Conservation (phyloP, 2,888 invertebrate genomes). For the Mycalesis mineus region DNA sequence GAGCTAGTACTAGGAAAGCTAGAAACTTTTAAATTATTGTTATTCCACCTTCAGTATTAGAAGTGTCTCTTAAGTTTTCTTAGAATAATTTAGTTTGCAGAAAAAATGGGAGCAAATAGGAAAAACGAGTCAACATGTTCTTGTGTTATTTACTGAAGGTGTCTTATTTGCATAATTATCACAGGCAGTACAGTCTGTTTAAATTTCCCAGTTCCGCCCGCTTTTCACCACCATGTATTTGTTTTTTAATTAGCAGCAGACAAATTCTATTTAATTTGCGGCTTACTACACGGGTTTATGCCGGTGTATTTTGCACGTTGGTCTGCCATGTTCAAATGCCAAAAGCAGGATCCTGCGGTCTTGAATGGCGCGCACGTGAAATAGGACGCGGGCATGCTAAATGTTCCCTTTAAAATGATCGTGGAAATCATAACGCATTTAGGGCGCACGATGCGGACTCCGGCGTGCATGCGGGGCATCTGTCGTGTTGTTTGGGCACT, state of each 20-base stretch:
- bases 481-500: conserved; percentile 41
- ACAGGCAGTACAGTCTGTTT: conserved; percentile 32
- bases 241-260: conserved; percentile 61
- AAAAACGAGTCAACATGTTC: neutral
- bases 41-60: too few species aligned
- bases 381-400: conserved; percentile 42
- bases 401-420: conserved; percentile 47
- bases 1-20: too few species aligned
- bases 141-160: conserved; percentile 21
- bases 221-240: conserved; percentile 48
- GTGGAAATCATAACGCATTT: conserved; percentile 46
- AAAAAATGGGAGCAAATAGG: neutral
- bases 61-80: too few species aligned
- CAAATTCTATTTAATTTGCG: conserved; percentile 69
- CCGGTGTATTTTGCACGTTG: conserved; percentile 48
- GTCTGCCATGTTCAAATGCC: conserved; percentile 57
- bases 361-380: conserved; percentile 42
- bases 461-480: conserved; percentile 37
- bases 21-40: too few species aligned
- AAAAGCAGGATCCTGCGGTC: conserved; percentile 63
- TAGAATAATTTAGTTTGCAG: neutral
- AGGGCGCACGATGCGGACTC: conserved; percentile 29
- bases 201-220: conserved; percentile 38
- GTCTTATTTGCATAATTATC: conserved; percentile 27
- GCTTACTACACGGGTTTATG: conserved; percentile 46